Percentiles rank a stretch among this genome's conserved stretches.
Conservation (phyloP, 2,113 vertebrate species). For the zebrafish (Danio rerio) region GRCz12tu NC_133184.1:20830501-20831000, state of each 20-base stretch:
- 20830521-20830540: neutral
- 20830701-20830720: neutral
- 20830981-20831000: no score
- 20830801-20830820: neutral
- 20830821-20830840: neutral
- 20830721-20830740: neutral
- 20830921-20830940: no score
- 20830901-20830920: no score
- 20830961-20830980: no score
- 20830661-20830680: neutral
- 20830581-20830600: neutral
- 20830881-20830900: no score
- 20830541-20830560: neutral
- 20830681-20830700: neutral
- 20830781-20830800: neutral
- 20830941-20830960: no score
- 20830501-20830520: neutral
- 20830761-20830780: no score
- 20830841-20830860: no score
- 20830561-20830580: neutral
- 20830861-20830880: no score
- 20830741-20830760: neutral
- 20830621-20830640: neutral
- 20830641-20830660: neutral
- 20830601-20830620: slow-evolving; percentile 9